Percentiles rank a stretch among this genome's conserved stretches.
phyloP scores from a whole-genome alignment of 2,888 invertebrate species.

The Polyommatus icarus region DNA sequence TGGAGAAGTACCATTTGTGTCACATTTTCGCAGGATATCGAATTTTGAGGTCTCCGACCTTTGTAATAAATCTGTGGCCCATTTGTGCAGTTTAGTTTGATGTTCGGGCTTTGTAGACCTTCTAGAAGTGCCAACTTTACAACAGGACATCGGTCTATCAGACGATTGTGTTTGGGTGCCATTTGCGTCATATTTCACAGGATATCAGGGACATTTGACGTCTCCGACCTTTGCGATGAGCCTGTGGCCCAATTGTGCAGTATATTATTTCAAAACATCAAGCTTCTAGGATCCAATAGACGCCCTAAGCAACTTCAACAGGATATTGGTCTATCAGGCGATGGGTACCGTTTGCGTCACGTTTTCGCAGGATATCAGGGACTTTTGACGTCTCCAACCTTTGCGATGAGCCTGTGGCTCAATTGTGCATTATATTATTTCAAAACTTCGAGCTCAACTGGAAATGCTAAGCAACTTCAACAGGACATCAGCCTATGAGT shows the following conservation, averaged over 20 bases:
- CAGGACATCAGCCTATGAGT: background rate
- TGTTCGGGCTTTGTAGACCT: no score
- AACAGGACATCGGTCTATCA: no score
- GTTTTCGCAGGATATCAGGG: slow-evolving; percentile 5
- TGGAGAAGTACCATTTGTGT: background rate
- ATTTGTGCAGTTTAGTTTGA: background rate
- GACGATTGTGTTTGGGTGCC: no score
- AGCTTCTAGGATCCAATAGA: no score
- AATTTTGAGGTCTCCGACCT: background rate
- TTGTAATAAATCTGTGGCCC: background rate
- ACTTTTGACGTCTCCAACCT: background rate
- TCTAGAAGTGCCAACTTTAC: no score
- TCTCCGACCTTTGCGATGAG: background rate
- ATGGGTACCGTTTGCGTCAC: no score
- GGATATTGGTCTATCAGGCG: no score
- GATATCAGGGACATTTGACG: slow-evolving; percentile 4
- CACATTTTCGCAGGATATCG: background rate
- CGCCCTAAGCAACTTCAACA: no score
- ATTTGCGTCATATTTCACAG: background rate
- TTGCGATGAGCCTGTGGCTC: slow-evolving; percentile 5
- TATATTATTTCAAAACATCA: slow-evolving; percentile 39
- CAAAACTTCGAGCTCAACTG: no score
- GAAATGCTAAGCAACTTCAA: background rate
- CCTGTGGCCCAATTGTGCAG: slow-evolving; percentile 39
- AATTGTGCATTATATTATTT: slow-evolving; percentile 43